Base-by-base conservation (phyloP, 2,113 vertebrate species). In the Gnathonemus longibarbis region DNA sequence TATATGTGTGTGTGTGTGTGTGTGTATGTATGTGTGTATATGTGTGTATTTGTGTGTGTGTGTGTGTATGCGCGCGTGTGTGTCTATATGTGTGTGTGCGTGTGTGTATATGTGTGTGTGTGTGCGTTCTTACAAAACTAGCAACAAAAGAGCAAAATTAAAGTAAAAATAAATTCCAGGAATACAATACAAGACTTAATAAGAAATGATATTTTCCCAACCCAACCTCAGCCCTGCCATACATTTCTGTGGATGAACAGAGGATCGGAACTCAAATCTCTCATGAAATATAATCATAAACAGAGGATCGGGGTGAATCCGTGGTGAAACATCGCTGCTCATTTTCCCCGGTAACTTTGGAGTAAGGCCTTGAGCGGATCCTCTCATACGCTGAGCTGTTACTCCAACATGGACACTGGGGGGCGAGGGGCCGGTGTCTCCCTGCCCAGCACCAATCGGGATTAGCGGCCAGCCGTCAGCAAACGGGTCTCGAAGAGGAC, bases 141-240 rank as follows among this genome's bases (percentile, higher is more conserved):
- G 21, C 58, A 66, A 27, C 24, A 66, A 10, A 62, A 66, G 58
- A n/a, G 24, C 24, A 66, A 66, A 66, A 66, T 66, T 62, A 35
- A 35, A 53, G 52, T 53, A 6, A 53, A 74, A 74, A 35, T 6
- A 42, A 80, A 42, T 0, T 27, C n/a, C 15, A 17, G 31, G 17
- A 87, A 87, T 35, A 56, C 5, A 87, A 53, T 35, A 13, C 6
- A 87, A 87, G 48, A 87, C 17, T 19, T 87, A 87, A 56, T 27
- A 17, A 87, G 45, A 19, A 87, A 87, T 87, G 21, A 56, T 56
- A 87, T 87, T 87, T 87, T 87, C 85, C 50, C 85, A 87, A 87
- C 49, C 85, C 27, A 53, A 52, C 17, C 50, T 35, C 5, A 53
- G 13, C 85, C 27, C 50, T 56, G n/a, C 85, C 17, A 52, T 87